Conservation (phyloP, 2,113 vertebrate species). For the Panthera uncia region DNA sequence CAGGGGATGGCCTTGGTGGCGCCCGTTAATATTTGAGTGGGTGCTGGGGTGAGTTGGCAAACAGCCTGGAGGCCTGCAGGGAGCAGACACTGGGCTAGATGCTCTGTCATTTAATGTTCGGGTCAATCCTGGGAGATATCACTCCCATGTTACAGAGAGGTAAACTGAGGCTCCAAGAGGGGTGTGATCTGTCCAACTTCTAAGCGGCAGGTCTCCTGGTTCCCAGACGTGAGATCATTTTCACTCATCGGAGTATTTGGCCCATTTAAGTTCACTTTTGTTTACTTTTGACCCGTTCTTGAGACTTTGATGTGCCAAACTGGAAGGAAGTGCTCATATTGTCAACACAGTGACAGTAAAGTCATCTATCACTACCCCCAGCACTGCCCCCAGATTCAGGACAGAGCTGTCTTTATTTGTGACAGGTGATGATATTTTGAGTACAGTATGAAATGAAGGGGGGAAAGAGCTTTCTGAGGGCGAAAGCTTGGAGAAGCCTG, state of each 20-base stretch:
- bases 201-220: background rate
- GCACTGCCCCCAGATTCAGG: background rate
- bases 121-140: too few species aligned
- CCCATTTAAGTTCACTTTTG: background rate
- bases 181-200: background rate
- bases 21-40: background rate
- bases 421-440: background rate
- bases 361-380: background rate
- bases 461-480: background rate
- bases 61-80: background rate
- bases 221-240: background rate
- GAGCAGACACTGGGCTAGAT: background rate
- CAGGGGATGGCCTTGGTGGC: background rate
- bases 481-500: background rate
- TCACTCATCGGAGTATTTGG: background rate
- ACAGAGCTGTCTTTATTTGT: background rate
- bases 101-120: background rate
- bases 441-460: background rate
- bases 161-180: background rate
- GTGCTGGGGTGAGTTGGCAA: background rate
- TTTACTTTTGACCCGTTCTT: background rate
- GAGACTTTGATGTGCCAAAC: background rate
- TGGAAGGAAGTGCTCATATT: background rate
- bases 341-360: background rate
- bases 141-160: background rate